These are phyloP conservation scores for Rhopalosiphum nymphaeae DNA, from an alignment of 2,888 invertebrate species.

Conservation along the genomic window DNA sequence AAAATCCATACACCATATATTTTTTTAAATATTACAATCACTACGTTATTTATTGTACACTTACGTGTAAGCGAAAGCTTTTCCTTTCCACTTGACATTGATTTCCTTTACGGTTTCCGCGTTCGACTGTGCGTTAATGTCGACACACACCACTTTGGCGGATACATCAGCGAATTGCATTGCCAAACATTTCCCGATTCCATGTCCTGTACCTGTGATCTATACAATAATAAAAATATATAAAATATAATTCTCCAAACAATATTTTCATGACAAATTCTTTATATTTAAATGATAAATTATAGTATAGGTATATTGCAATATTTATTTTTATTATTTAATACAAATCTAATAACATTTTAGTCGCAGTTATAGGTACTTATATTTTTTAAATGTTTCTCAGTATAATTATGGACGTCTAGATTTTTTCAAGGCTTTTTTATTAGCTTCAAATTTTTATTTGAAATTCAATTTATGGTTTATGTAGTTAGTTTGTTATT, in stretches of 20 bases:
- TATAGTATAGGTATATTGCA: not conserved
- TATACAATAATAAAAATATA: slow-evolving; percentile 69
- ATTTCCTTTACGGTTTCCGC: slow-evolving; percentile 77
- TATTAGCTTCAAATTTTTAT: not conserved
- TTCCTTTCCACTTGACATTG: slow-evolving; percentile 71
- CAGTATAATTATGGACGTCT: not conserved
- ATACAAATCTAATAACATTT: not conserved
- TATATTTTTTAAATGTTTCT: not conserved
- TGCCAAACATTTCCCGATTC: slow-evolving; percentile 85
- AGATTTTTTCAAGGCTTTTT: not conserved
- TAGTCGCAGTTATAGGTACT: not conserved
- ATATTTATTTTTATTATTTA: not conserved
- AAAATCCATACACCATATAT: not conserved
- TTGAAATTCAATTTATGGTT: not conserved
- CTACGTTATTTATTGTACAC: slow-evolving; percentile 23
- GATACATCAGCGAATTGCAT: slow-evolving; percentile 80
- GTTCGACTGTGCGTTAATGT: slow-evolving; percentile 80
- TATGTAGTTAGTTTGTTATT: not conserved
- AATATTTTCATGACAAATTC: not conserved
- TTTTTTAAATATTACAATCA: not conserved
- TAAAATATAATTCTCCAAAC: not conserved
- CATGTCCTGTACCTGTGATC: slow-evolving; percentile 89
- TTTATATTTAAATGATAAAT: not conserved
- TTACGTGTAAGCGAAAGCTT: slow-evolving; percentile 68
- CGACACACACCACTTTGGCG: slow-evolving; percentile 82